phyloP scores from a whole-genome alignment of 1,140 invertebrate species.

The Aphelenchoides fujianensis region DNA sequence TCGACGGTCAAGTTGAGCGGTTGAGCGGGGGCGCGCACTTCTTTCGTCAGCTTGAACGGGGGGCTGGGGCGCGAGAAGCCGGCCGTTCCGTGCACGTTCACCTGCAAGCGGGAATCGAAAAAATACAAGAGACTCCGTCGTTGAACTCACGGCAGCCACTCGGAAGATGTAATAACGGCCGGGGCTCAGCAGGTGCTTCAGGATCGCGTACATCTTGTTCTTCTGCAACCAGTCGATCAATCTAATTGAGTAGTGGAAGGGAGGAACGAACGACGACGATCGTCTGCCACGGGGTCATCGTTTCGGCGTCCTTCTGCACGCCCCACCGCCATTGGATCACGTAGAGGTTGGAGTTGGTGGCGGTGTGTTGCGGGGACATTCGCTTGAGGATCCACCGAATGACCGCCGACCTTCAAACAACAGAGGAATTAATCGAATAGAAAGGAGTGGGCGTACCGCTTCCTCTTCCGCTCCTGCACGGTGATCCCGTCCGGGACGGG shows the following conservation, averaged over 20 bases:
- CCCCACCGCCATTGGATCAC: constrained; percentile 59
- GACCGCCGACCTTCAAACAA: constrained; percentile 43
- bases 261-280: constrained; percentile 45
- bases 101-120: too few species aligned
- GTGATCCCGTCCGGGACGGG: constrained; percentile 51
- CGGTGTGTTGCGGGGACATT: constrained; percentile 42
- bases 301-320: constrained; percentile 36
- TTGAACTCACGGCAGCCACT: constrained; percentile 50
- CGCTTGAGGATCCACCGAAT: constrained; percentile 54
- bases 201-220: constrained; percentile 59
- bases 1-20: constrained; percentile 50
- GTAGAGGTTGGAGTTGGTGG: constrained; percentile 53
- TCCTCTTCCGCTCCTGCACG: constrained; percentile 53
- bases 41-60: constrained; percentile 56
- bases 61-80: constrained; percentile 49
- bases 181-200: constrained; percentile 55
- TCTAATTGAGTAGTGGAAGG: not conserved
- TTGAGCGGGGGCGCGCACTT: constrained; percentile 48
- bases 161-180: constrained; percentile 57
- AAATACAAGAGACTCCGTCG: constrained; percentile 32
- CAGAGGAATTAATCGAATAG: constrained; percentile 21
- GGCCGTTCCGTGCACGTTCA: constrained; percentile 7
- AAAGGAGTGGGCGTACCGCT: constrained; percentile 32
- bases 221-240: constrained; percentile 34
- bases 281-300: constrained; percentile 60